A percentile compares a stretch with the other conserved stretches of the same genome.
Evolutionary conservation across 2,113 vertebrate genomes (phyloP).

Genomic region (Pristiophorus japonicus): DNA sequence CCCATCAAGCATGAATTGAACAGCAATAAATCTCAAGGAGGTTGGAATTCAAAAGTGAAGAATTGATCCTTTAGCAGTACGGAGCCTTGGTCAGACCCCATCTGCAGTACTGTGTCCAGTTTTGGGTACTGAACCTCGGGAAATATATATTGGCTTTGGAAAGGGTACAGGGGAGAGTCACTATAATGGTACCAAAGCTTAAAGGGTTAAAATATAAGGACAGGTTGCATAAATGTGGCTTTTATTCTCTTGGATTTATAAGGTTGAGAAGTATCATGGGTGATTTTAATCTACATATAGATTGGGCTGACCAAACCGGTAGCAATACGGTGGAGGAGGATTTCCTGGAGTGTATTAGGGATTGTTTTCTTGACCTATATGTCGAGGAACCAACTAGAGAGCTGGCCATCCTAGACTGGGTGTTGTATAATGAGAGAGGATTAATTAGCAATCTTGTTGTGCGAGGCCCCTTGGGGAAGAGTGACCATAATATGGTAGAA

Average conservation of each 20-base stretch:
- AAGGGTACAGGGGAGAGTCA: background rate
- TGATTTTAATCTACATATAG: too few relatives aligned
- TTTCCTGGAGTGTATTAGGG: too few relatives aligned
- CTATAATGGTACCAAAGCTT: background rate
- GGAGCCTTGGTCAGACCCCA: background rate
- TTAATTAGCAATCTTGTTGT: too few relatives aligned
- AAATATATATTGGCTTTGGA: background rate
- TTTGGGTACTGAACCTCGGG: background rate
- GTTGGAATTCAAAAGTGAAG: background rate
- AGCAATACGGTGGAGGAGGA: too few relatives aligned
- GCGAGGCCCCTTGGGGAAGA: too few relatives aligned
- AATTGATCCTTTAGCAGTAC: background rate
- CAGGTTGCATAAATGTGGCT: background rate
- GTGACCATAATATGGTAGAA: too few relatives aligned
- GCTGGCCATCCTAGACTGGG: too few relatives aligned
- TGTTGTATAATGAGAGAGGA: too few relatives aligned
- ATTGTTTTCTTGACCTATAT: too few relatives aligned
- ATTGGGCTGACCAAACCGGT: too few relatives aligned
- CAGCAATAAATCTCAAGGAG: background rate
- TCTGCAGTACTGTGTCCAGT: background rate
- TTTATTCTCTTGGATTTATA: background rate
- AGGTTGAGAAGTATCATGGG: too few relatives aligned
- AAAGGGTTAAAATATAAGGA: background rate
- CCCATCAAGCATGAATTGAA: background rate
- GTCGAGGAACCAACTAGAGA: too few relatives aligned